phyloP scores from a whole-genome alignment of 2,797 vertebrate species.

The Acanthornis magna region DNA sequence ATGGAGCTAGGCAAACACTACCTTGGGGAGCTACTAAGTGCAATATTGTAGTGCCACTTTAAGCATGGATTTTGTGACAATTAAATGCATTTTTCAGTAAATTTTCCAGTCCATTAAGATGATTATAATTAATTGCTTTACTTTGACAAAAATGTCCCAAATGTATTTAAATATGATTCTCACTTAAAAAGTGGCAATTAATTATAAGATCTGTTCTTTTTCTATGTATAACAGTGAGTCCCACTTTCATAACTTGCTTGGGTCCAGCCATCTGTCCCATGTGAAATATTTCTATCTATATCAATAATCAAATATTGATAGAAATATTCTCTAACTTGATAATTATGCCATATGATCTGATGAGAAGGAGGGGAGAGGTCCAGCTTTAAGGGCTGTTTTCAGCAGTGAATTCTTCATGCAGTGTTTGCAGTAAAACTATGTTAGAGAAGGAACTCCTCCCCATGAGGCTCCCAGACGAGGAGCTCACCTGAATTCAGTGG shows the following conservation, averaged over 20 bases:
- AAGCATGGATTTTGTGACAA: not conserved
- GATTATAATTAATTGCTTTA: not conserved
- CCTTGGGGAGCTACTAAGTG: not conserved
- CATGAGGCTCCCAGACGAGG: not conserved
- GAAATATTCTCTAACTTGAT: not conserved
- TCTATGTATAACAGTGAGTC: not conserved
- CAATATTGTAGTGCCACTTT: not conserved
- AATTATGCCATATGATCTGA: not conserved
- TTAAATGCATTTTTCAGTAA: not conserved
- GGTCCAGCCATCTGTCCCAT: not conserved
- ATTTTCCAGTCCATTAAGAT: not conserved
- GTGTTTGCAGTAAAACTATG: not conserved
- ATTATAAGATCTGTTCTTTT: not conserved
- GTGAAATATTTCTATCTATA: not conserved
- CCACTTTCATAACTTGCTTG: not conserved
- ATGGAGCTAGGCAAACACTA: not conserved
- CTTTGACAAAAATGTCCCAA: not conserved
- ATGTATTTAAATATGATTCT: not conserved
- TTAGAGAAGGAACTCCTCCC: not conserved
- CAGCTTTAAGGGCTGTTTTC: not conserved
- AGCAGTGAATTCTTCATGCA: not conserved
- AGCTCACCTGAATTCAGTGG: fast-evolving
- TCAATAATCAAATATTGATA: not conserved
- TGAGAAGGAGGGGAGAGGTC: not conserved
- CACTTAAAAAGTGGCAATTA: not conserved